Evolutionary conservation across 2,797 vertebrate species (phyloP), one percentile per base, ranked within the genome.

Genomic region (Nothura maculosa): DNA sequence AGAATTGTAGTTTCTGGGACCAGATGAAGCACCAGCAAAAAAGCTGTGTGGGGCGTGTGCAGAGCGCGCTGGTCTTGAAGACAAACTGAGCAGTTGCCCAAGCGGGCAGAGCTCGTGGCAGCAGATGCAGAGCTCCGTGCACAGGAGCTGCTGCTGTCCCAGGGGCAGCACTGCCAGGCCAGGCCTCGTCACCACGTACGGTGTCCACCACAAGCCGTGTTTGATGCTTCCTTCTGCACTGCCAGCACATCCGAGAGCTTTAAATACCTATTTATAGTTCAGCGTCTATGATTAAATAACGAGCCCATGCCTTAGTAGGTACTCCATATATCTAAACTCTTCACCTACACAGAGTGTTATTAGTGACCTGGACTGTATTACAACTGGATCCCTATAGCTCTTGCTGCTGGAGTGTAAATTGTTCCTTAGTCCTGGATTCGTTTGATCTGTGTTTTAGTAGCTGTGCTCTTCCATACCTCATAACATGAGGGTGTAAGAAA

Each of bases 101-200:
- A 36, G 40, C 28, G n/a, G 25, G 10, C 18, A 2, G 3, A 50
- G n/a, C 0, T 6, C 45, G 9, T 12, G 21, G 17, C 36, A 8
- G 48, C 5, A 6, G 25, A 8, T 32, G 36, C 45, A 28, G 54
- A 76, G 67, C 74, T 55, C 34, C 22, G 25, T 82, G 67, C 32
- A 27, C 28, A 6, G 4, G 30, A 9, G 54, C 18, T 19, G 30
- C 18, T 55, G 18, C 28, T 55, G 0, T 58, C 58, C 70, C 5
- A 22, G 20, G 21, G 38, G 28, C 62, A 24, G 48, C 54, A n/a
- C 9, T 21, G 28, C 70, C 47, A 10, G 77, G 55, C 57, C 36
- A 27, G 36, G 7, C 16, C 40, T 45, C 2, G 11, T 27, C 25
- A 15, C 8, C 47, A 7, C 21, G 21, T 48, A 22, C 47, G 7